Evolutionary conservation across 2,888 invertebrate species (phyloP).

Genomic region (Agrotis segetum): DNA sequence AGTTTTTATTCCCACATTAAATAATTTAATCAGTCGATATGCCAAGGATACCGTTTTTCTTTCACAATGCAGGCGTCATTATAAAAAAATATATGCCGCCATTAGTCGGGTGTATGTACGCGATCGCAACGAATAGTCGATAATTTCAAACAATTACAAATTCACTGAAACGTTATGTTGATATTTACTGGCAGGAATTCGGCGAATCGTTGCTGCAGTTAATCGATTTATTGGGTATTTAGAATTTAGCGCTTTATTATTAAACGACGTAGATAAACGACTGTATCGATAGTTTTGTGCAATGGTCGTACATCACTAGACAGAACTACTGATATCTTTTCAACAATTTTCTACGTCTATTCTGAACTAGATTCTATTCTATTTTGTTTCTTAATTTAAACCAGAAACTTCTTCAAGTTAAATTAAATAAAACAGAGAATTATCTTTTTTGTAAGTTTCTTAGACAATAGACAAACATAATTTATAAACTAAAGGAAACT

Average conservation of each 20-base stretch:
- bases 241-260: conserved; percentile 25
- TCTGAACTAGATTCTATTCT: background rate
- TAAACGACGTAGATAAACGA: background rate
- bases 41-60: conserved; percentile 14
- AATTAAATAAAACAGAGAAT: no score
- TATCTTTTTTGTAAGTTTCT: no score
- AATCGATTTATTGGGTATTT: conserved; percentile 36
- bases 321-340: background rate
- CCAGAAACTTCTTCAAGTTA: background rate
- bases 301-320: background rate
- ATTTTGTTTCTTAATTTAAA: background rate
- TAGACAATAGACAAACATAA: no score
- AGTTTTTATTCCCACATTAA: conserved; percentile 14
- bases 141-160: conserved; percentile 41
- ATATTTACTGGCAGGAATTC: conserved; percentile 42
- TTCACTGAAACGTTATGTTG: conserved; percentile 29
- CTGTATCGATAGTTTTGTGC: background rate
- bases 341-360: background rate
- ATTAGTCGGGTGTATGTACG: conserved; percentile 4
- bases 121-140: conserved; percentile 18
- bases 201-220: conserved; percentile 34
- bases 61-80: conserved; percentile 19
- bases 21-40: conserved; percentile 23
- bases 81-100: conserved; percentile 12
- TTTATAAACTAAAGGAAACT: no score